These are phyloP conservation scores for Chelonoidis abingdonii DNA, from an alignment of 2,113 vertebrate genomes.

Conservation along the genomic window DNA sequence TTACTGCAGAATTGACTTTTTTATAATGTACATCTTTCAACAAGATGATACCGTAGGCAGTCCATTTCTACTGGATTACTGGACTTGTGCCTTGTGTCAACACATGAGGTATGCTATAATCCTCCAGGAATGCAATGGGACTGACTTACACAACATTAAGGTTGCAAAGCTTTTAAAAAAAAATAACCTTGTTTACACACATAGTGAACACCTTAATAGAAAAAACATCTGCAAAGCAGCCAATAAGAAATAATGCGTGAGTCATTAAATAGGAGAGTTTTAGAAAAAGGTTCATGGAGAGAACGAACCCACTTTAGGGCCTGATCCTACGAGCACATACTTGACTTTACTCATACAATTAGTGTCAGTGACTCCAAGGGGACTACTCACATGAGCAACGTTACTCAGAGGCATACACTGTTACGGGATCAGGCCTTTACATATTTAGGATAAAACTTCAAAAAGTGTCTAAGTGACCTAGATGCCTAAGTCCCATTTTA, in stretches of 20 bases:
- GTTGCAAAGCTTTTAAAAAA: neutral
- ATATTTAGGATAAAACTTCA: neutral
- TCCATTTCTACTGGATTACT: slow-evolving; percentile 19
- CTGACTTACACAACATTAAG: neutral
- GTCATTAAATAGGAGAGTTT: neutral
- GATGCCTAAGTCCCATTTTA: neutral
- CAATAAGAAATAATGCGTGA: neutral
- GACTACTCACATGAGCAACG: neutral
- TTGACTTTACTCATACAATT: neutral
- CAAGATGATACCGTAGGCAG: neutral
- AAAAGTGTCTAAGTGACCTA: neutral
- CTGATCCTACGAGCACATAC: neutral
- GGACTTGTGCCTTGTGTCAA: slow-evolving; percentile 33
- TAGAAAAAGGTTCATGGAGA: neutral
- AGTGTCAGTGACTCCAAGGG: too few species aligned
- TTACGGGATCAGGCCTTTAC: neutral
- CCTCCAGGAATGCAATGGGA: neutral
- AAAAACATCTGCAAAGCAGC: neutral
- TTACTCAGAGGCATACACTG: neutral
- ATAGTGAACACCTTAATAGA: neutral
- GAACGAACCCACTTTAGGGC: neutral
- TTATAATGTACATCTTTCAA: neutral
- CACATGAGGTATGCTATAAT: neutral
- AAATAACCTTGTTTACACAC: neutral
- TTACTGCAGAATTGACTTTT: neutral